phyloP scores from a whole-genome alignment of 2,113 vertebrate genomes.

The Odontophorus gujanensis region DNA sequence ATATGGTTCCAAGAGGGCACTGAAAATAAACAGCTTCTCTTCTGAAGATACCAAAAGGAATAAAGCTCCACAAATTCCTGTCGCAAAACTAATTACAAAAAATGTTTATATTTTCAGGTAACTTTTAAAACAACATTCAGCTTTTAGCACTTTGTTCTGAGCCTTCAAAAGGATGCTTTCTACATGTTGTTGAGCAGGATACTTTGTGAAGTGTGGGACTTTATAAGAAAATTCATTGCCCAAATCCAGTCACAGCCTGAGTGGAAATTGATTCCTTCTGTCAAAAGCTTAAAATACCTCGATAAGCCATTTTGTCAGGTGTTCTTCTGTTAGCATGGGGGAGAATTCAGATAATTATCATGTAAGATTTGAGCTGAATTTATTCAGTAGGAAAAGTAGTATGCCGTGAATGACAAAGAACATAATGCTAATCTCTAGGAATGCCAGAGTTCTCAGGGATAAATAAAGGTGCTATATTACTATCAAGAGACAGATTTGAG shows the following conservation, averaged over 20 bases:
- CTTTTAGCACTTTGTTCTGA: conserved; percentile 27
- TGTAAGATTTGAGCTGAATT: neutral
- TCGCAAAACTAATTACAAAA: neutral
- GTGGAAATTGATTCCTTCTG: neutral
- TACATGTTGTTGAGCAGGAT: neutral
- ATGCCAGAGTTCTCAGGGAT: conserved; percentile 63
- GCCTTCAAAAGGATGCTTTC: conserved; percentile 35
- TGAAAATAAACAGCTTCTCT: conserved; percentile 12
- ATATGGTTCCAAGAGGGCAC: neutral
- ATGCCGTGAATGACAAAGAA: neutral
- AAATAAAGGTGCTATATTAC: conserved; percentile 56
- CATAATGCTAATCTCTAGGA: conserved; percentile 8
- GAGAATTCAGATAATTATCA: neutral
- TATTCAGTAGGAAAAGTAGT: neutral
- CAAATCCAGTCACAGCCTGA: neutral
- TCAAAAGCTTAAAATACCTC: conserved; percentile 1
- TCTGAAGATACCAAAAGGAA: conserved; percentile 31
- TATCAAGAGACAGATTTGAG: neutral
- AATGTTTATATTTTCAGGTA: neutral
- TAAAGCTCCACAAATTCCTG: neutral
- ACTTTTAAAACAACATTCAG: neutral
- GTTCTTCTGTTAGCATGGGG: neutral
- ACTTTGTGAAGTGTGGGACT: neutral
- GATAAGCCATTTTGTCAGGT: conserved; percentile 11
- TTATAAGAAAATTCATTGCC: neutral